Conservation (phyloP, 2,113 vertebrate species). For the Sitta europaea region DNA sequence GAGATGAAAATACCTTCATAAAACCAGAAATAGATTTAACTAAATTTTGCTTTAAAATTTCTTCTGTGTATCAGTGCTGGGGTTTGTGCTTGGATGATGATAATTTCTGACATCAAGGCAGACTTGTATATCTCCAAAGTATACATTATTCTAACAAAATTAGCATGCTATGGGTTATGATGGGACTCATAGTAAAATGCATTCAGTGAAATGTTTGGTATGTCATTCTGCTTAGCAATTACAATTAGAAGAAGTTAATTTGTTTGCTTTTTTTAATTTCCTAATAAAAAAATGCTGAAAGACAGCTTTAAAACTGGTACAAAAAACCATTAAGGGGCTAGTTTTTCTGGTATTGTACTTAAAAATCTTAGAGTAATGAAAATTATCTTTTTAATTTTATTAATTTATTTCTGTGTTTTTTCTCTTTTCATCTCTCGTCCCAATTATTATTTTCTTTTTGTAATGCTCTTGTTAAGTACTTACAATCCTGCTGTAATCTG, state of each 20-base stretch:
- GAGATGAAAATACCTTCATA: not conserved
- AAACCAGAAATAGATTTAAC: not conserved
- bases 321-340: not conserved
- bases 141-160: not conserved
- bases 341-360: not conserved
- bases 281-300: not conserved
- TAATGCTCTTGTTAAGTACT: conserved; percentile 39
- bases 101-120: not conserved
- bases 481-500: conserved; percentile 52
- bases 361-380: not conserved
- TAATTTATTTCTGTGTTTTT: conserved; percentile 14
- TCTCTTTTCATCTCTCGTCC: not conserved
- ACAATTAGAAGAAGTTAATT: not conserved
- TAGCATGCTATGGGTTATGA: not conserved
- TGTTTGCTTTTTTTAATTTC: not conserved
- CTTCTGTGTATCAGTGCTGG: not conserved
- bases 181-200: not conserved
- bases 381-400: not conserved
- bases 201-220: not conserved
- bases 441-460: conserved; percentile 39
- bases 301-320: not conserved
- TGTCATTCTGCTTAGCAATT: not conserved
- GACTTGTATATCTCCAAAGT: not conserved
- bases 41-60: conserved; percentile 11
- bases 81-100: not conserved